These are phyloP conservation scores for Andrena haemorrhoa DNA, from an alignment of 2,888 invertebrate species.

Conservation along the genomic window DNA sequence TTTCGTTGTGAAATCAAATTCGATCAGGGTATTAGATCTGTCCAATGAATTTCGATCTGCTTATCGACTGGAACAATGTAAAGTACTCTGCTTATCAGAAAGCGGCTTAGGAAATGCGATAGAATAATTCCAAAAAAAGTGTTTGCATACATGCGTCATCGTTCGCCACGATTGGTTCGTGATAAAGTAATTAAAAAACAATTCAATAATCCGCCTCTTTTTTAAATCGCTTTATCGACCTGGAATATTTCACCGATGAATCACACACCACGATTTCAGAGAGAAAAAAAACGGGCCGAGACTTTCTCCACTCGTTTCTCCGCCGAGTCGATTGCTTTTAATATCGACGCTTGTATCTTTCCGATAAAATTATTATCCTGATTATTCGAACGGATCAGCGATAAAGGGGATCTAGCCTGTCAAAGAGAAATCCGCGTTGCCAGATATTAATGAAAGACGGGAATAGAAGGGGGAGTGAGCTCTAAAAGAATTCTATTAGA, in stretches of 20 bases:
- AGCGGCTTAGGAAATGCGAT: too few species aligned
- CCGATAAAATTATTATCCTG: not conserved
- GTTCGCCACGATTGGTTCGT: not conserved
- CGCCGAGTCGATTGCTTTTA: not conserved
- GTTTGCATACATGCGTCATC: not conserved
- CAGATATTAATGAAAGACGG: not conserved
- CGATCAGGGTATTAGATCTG: too few species aligned
- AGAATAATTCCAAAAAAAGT: too few species aligned
- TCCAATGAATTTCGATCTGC: too few species aligned
- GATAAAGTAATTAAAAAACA: slow-evolving; percentile 10
- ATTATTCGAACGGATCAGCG: not conserved
- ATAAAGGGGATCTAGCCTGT: not conserved
- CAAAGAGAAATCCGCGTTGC: not conserved
- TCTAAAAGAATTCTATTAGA: not conserved
- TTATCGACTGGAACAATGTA: too few species aligned
- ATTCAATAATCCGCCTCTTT: not conserved
- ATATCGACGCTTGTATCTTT: not conserved
- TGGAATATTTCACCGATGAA: not conserved
- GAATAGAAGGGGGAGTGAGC: not conserved
- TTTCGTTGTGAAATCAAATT: too few species aligned
- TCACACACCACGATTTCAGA: not conserved
- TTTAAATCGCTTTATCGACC: not conserved
- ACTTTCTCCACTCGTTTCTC: not conserved
- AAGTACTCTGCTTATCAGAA: too few species aligned
- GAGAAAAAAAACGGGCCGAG: not conserved